A percentile compares a stretch with the other conserved stretches of the same genome.
Evolutionary conservation across 2,888 invertebrate species (phyloP).

Genomic region (Agrotis puta): DNA sequence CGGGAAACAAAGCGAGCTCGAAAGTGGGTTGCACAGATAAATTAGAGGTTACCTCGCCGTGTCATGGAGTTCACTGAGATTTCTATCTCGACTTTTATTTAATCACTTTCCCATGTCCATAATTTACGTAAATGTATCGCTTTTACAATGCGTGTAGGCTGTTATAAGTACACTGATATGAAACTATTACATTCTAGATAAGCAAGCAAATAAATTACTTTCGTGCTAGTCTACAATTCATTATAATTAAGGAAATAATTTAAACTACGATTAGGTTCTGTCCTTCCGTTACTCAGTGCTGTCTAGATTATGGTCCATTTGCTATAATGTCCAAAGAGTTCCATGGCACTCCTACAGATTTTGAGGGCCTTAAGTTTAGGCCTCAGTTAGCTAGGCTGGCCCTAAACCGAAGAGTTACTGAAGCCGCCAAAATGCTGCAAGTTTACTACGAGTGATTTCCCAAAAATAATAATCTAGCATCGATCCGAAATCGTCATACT

Average conservation of each 20-base stretch:
- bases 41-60: conserved; percentile 72
- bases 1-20: conserved; percentile 78
- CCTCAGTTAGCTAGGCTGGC: too few relatives aligned
- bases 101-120: conserved; percentile 58
- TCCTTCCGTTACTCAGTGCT: background rate
- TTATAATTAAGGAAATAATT: conserved; percentile 23
- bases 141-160: conserved; percentile 23
- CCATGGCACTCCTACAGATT: background rate
- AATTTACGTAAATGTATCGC: conserved; percentile 48
- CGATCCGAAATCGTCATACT: too few relatives aligned
- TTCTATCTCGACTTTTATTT: conserved; percentile 59
- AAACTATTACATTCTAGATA: conserved; percentile 33
- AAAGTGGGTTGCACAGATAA: conserved; percentile 80
- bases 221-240: conserved; percentile 10
- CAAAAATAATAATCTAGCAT: too few relatives aligned
- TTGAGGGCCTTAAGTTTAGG: background rate
- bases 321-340: background rate
- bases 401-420: too few relatives aligned
- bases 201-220: conserved; percentile 22
- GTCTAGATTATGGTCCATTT: background rate
- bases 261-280: background rate
- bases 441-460: too few relatives aligned
- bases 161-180: background rate
- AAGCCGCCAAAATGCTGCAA: too few relatives aligned
- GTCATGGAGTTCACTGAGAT: conserved; percentile 66